Evolutionary conservation across 2,888 invertebrate genomes (phyloP).

Genomic region (Campoplex nolae): DNA sequence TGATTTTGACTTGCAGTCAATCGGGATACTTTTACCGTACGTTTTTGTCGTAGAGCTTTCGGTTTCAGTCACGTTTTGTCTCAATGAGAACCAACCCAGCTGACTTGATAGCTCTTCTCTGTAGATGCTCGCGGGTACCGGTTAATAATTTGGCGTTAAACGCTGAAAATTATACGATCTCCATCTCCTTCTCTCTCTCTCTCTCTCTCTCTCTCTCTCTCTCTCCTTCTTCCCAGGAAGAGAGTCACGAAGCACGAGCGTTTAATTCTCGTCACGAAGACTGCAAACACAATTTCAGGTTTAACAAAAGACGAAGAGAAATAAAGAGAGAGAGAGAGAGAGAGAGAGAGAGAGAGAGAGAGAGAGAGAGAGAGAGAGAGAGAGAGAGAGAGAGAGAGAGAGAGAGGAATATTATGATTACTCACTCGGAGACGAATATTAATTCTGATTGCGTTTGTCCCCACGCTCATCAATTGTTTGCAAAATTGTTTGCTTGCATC

Average conservation of each 20-base stretch:
- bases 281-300: conserved; percentile 13
- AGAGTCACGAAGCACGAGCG: conserved; percentile 22
- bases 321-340: not conserved
- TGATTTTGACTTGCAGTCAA: not conserved
- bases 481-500: not conserved
- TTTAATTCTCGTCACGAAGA: conserved; percentile 41
- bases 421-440: not conserved
- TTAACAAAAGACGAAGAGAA: not conserved
- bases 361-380: not conserved
- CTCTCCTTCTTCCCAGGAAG: not conserved
- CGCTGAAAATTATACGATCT: conserved; percentile 17
- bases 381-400: not conserved
- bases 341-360: not conserved
- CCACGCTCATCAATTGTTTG: not conserved
- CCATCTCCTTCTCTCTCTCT: not conserved
- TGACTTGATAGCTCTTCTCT: not conserved
- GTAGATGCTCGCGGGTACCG: not conserved
- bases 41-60: not conserved
- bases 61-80: not conserved
- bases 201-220: not conserved
- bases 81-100: not conserved
- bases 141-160: conserved; percentile 32
- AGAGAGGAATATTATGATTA: not conserved
- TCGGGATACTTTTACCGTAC: not conserved
- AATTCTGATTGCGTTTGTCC: not conserved